Conservation (phyloP, 2,113 vertebrate species). For the Sinocyclocheilus anshuiensis region DNA sequence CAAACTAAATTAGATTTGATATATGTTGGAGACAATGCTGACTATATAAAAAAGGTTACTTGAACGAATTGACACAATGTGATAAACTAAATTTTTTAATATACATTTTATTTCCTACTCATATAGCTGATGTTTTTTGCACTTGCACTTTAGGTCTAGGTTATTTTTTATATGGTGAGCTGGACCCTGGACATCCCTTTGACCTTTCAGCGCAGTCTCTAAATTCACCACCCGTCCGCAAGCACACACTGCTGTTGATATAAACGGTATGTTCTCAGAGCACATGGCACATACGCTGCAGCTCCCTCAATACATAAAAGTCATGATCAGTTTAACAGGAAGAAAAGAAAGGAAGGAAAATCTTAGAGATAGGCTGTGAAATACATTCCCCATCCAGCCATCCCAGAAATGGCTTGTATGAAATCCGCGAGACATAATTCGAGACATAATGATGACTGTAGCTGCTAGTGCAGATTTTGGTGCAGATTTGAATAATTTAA, state of each 20-base stretch:
- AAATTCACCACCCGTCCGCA: constrained; percentile 75
- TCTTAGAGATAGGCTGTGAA: constrained; percentile 28
- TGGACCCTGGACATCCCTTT: constrained; percentile 54
- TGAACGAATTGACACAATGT: neutral
- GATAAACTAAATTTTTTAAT: neutral
- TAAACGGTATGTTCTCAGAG: constrained; percentile 29
- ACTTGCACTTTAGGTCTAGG: neutral
- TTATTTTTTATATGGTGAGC: neutral
- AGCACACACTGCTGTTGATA: constrained; percentile 58
- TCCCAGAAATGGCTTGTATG: neutral
- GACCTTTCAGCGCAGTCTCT: constrained; percentile 71
- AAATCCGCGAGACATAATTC: neutral
- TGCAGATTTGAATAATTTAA: neutral
- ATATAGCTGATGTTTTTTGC: neutral
- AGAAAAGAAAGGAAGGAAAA: constrained; percentile 10
- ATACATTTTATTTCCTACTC: neutral
- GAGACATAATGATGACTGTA: neutral
- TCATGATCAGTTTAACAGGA: neutral
- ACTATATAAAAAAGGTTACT: neutral
- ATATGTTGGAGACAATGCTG: neutral
- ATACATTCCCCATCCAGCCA: neutral
- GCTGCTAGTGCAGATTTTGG: neutral
- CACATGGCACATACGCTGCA: constrained; percentile 52
- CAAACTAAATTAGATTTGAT: neutral
- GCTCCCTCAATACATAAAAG: constrained; percentile 33